These are phyloP conservation scores for Oryzaephilus surinamensis DNA, from an alignment of 1,140 invertebrate species.

Conservation along the genomic window DNA sequence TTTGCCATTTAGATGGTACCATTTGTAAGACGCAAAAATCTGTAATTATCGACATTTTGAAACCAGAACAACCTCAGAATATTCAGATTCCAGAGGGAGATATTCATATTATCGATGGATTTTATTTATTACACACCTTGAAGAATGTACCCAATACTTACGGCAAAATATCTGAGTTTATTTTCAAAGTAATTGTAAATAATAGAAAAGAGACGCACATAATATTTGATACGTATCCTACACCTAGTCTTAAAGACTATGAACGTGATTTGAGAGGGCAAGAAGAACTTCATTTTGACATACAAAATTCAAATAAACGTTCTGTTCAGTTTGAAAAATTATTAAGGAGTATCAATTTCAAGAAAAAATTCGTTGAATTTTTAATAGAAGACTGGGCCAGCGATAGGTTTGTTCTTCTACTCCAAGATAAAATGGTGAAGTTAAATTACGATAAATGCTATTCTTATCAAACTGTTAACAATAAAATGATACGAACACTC, in stretches of 20 bases:
- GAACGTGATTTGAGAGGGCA: slow-evolving; percentile 15
- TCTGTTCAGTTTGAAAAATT: too few relatives aligned
- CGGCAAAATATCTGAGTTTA: slow-evolving; percentile 28
- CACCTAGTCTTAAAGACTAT: slow-evolving; percentile 21
- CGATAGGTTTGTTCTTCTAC: too few relatives aligned
- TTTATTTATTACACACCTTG: slow-evolving; percentile 28
- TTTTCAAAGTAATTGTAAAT: slow-evolving; percentile 18
- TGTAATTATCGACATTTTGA: slow-evolving; percentile 20
- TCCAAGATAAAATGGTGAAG: too few relatives aligned
- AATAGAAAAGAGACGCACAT: slow-evolving; percentile 16
- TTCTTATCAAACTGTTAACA: too few relatives aligned
- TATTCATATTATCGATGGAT: slow-evolving; percentile 26
- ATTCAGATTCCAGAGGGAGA: slow-evolving; percentile 17
- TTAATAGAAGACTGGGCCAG: too few relatives aligned
- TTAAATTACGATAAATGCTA: too few relatives aligned
- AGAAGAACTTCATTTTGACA: too few relatives aligned
- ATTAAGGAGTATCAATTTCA: too few relatives aligned
- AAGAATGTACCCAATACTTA: slow-evolving; percentile 26
- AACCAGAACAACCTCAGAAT: slow-evolving; percentile 16
- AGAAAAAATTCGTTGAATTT: too few relatives aligned
- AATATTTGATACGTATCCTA: slow-evolving; percentile 19
- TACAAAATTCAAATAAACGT: too few relatives aligned
- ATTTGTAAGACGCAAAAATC: slow-evolving; percentile 31
- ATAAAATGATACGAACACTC: too few relatives aligned
- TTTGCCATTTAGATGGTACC: slow-evolving; percentile 31